Evolutionary conservation across 2,888 invertebrate species (phyloP).

Genomic region (Dorcus parallelipipedus): DNA sequence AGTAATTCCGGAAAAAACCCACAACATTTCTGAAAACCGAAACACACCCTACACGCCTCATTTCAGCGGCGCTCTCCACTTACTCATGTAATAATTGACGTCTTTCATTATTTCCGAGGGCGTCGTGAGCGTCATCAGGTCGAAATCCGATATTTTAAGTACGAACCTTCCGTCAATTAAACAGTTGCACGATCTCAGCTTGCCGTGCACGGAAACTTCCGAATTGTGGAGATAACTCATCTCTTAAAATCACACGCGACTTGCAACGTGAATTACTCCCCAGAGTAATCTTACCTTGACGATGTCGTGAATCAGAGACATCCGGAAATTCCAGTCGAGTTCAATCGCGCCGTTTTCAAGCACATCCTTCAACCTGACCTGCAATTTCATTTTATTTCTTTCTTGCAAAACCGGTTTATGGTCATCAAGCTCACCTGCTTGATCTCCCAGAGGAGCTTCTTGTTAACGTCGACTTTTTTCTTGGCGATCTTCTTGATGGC

Average conservation of each 20-base stretch:
- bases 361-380: slow-evolving; percentile 81
- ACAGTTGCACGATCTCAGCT: slow-evolving; percentile 82
- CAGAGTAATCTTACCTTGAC: slow-evolving; percentile 62
- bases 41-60: background rate
- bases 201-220: slow-evolving; percentile 78
- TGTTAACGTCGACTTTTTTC: slow-evolving; percentile 79
- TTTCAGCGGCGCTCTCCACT: slow-evolving; percentile 32
- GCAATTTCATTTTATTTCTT: background rate
- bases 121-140: slow-evolving; percentile 72
- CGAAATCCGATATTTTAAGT: slow-evolving; percentile 86
- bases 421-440: slow-evolving; percentile 61
- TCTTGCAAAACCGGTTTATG: too few species aligned
- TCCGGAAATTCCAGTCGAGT: slow-evolving; percentile 85
- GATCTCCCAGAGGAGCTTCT: slow-evolving; percentile 80
- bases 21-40: slow-evolving; percentile 65
- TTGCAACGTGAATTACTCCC: too few species aligned
- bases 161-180: slow-evolving; percentile 88
- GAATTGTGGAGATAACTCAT: slow-evolving; percentile 85
- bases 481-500: slow-evolving; percentile 80
- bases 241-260: slow-evolving; percentile 55
- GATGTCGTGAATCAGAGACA: slow-evolving; percentile 87
- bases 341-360: slow-evolving; percentile 82
- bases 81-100: slow-evolving; percentile 73
- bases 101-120: slow-evolving; percentile 76
- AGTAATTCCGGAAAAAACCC: slow-evolving; percentile 85